Conservation (phyloP, 2,888 invertebrate genomes). For the Entomobrya multifasciata region DNA sequence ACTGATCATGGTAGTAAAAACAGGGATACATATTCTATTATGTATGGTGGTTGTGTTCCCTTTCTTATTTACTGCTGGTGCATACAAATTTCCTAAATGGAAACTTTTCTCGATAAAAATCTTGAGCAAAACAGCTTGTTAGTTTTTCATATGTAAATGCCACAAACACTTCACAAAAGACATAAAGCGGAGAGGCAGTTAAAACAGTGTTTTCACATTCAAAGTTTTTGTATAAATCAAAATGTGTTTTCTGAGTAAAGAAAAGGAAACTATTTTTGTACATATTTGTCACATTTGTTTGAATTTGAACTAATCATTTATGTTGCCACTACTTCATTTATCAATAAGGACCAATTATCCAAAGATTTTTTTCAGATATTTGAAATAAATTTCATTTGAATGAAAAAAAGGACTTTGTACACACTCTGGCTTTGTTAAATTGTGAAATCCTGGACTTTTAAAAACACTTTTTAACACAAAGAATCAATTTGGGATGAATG, state of each 20-base stretch:
- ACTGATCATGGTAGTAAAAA: not conserved
- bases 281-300: no score
- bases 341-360: no score
- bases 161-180: not conserved
- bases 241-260: not conserved
- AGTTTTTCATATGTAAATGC: constrained; percentile 66
- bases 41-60: not conserved
- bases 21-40: no score
- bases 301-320: not conserved
- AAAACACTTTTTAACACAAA: no score
- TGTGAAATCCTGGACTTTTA: no score
- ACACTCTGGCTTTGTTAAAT: no score
- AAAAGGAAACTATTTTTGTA: no score
- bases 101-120: constrained; percentile 62
- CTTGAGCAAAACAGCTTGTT: constrained; percentile 57
- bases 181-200: no score
- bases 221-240: not conserved
- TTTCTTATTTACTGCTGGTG: not conserved
- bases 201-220: not conserved
- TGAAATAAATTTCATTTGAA: no score
- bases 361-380: no score
- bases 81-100: constrained; percentile 22
- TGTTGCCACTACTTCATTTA: not conserved
- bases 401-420: no score
- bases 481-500: no score